Percentiles rank a stretch among this genome's conserved stretches.
These are phyloP conservation scores for Sarcophaga carnaria DNA, from an alignment of 2,888 invertebrate genomes.

Conservation along the genomic window DNA sequence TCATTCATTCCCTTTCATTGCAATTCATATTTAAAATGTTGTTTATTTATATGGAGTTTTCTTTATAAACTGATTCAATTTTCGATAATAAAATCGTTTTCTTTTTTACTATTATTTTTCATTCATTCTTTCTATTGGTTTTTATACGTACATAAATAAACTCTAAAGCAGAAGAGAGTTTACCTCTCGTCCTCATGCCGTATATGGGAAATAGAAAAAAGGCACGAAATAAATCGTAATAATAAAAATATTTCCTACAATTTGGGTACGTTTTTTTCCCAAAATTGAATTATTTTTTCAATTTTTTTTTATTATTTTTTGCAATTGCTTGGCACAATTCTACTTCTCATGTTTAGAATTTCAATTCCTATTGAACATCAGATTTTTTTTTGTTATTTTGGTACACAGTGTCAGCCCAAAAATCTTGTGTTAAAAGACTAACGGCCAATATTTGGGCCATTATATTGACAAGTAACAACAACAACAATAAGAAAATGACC, in stretches of 20 bases:
- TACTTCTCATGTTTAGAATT: constrained; percentile 54
- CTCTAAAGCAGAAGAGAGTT: constrained; percentile 24
- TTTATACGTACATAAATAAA: constrained; percentile 60
- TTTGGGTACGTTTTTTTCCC: not conserved
- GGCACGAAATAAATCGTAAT: not conserved
- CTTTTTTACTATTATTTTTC: not conserved
- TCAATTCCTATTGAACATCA: not conserved
- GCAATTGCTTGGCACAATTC: constrained; percentile 33
- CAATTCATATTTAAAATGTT: constrained; percentile 34
- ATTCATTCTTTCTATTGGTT: not conserved
- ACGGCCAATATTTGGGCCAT: constrained; percentile 73
- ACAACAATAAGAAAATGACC: constrained; percentile 21
- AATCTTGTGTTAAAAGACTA: constrained; percentile 67
- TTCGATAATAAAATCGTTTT: constrained; percentile 64
- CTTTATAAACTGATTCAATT: constrained; percentile 67
- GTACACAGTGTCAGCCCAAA: not conserved
- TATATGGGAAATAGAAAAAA: too few species aligned
- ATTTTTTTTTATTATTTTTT: not conserved
- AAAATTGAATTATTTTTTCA: not conserved
- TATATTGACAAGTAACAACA: constrained; percentile 57
- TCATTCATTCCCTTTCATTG: not conserved
- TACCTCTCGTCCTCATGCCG: constrained; percentile 19
- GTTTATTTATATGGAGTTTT: constrained; percentile 54
- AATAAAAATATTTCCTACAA: constrained; percentile 14
- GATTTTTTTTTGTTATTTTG: not conserved